phyloP scores from a whole-genome alignment of 2,888 invertebrate genomes.

The Drosophila nr. medialis region DNA sequence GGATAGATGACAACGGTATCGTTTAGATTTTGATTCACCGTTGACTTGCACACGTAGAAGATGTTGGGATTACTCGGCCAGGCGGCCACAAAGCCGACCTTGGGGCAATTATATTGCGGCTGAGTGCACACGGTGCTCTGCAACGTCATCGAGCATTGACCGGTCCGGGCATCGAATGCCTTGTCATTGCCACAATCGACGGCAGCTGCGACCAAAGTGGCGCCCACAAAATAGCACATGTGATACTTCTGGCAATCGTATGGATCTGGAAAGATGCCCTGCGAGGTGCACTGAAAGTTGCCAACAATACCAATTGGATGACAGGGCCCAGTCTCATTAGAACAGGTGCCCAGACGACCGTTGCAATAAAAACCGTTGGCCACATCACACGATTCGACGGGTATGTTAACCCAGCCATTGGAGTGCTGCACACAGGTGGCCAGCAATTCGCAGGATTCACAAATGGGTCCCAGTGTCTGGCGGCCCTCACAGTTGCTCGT shows the following conservation, averaged over 20 bases:
- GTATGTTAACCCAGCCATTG: slow-evolving; percentile 83
- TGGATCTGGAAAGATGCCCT: slow-evolving; percentile 84
- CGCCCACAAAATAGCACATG: slow-evolving; percentile 83
- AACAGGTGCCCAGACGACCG: slow-evolving; percentile 77
- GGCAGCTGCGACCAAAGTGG: slow-evolving; percentile 82
- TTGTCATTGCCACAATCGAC: slow-evolving; percentile 83
- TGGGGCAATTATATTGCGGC: slow-evolving; percentile 79
- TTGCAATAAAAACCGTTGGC: slow-evolving; percentile 83
- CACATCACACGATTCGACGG: slow-evolving; percentile 83
- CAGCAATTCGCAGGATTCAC: slow-evolving; percentile 83
- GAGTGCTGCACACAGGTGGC: slow-evolving; percentile 83
- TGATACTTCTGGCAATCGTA: slow-evolving; percentile 85
- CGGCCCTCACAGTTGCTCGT: slow-evolving; percentile 82
- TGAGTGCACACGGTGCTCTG: slow-evolving; percentile 73
- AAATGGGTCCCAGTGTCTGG: slow-evolving; percentile 81
- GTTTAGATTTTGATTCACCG: slow-evolving; percentile 80
- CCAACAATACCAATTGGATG: slow-evolving; percentile 84
- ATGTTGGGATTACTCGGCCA: slow-evolving; percentile 84
- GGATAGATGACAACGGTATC: slow-evolving; percentile 81
- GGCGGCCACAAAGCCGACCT: slow-evolving; percentile 80
- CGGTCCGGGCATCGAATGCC: slow-evolving; percentile 82
- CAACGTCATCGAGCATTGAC: slow-evolving; percentile 81
- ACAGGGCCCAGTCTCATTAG: slow-evolving; percentile 83
- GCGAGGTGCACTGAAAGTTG: slow-evolving; percentile 84
- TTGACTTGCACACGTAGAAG: slow-evolving; percentile 84